phyloP scores from a whole-genome alignment of 2,797 vertebrate species.

The Yasuhikotakia modesta region DNA sequence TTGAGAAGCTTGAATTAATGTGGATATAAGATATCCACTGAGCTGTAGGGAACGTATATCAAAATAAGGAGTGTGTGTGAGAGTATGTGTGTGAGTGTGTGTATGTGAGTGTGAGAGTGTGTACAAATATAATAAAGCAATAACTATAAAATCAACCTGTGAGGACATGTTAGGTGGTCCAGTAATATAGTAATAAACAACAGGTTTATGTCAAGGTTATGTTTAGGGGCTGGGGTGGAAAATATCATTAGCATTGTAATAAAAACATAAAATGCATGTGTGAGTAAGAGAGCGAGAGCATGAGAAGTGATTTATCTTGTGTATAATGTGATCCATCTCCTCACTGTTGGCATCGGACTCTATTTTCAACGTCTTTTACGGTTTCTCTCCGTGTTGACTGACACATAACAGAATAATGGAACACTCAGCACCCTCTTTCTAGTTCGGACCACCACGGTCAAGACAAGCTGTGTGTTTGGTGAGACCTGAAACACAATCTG shows the following conservation, averaged over 20 bases:
- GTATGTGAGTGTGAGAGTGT: too few species aligned
- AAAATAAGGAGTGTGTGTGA: too few species aligned
- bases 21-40: not conserved
- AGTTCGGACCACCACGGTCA: slow-evolving; percentile 70
- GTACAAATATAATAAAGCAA: too few species aligned
- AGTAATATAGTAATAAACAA: not conserved
- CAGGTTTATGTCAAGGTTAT: not conserved
- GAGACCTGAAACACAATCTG: slow-evolving; percentile 24
- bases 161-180: not conserved
- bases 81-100: too few species aligned
- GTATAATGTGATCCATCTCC: slow-evolving; percentile 65
- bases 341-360: slow-evolving; percentile 63
- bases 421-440: slow-evolving; percentile 62
- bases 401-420: slow-evolving; percentile 66
- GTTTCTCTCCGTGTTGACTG: slow-evolving; percentile 46
- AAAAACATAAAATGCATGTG: not conserved
- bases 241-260: not conserved
- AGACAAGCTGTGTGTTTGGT: slow-evolving; percentile 49
- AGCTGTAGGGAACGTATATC: not conserved
- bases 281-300: slow-evolving; percentile 37
- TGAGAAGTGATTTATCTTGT: slow-evolving; percentile 73
- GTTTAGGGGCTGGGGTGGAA: not conserved
- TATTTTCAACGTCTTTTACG: slow-evolving; percentile 37
- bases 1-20: not conserved
- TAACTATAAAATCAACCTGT: too few species aligned